Evolutionary conservation across 2,797 vertebrate species (phyloP), one percentile per base, ranked within the genome.

Genomic region (Xerus rutilus): DNA sequence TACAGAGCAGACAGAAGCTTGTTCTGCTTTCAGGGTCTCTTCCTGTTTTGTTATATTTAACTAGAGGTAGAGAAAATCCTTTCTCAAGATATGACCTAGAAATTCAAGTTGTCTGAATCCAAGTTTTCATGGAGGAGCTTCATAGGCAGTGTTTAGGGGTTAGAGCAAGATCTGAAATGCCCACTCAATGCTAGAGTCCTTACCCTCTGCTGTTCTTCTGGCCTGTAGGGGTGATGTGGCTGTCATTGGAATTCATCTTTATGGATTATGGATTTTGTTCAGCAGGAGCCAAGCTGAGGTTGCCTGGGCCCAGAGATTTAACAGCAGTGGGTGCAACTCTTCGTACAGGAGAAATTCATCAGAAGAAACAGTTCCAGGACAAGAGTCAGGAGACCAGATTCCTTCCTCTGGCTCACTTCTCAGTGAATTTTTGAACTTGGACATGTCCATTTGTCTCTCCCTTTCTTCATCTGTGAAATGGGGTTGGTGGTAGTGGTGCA

Each of bases 1-100:
- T 39, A 74, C 7, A 89, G 49, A 49, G 49, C 13, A 49, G 43
- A 54, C 18, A 90, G 64, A 85, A 81, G 45, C 30, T 43, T 43
- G 30, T 14, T 92, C 73, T 69, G 39, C 72, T 92, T 32, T 12
- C 21, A 8, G 49, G 7, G 2, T 93, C 49, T 89, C 57, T 93
- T 81, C 32, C 25, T 83, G 35, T 77, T 23, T 81, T 92, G 35
- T 78, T 64, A 52, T 15, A 25, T 18, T 5, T n/a, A 86, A 67
- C 4, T 5, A 73, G 17, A 83, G 6, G 72, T n/a, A 88, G n/a
- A 91, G 67, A 92, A 93, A 76, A 87, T 87, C 86, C 57, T 91
- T 69, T 12, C 28, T 92, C 54, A 69, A 77, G 47, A 45, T 65
- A 25, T n/a, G 77, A 82, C n/a, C 32, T 57, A 87, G n/a, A 96